Conservation (phyloP, 1,140 invertebrate species). For the Wasmannia auropunctata region DNA sequence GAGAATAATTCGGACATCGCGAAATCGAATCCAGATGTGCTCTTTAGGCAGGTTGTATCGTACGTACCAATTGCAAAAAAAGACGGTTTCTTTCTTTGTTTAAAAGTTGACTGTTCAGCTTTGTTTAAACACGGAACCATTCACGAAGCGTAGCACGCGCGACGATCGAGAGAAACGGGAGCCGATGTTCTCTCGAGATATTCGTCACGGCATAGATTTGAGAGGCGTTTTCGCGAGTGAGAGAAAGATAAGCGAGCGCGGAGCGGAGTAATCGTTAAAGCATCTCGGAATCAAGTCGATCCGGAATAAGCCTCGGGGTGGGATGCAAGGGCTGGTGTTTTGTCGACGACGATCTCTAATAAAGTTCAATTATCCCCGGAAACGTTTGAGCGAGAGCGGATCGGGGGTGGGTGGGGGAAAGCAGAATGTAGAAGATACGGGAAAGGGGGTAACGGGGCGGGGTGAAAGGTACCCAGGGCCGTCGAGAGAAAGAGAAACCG, state of each 20-base stretch:
- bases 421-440: constrained; percentile 42
- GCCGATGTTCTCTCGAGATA: neutral
- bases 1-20: neutral
- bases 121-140: neutral
- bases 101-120: neutral
- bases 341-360: constrained; percentile 74
- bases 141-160: neutral
- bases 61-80: neutral
- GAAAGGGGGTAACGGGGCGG: constrained; percentile 13
- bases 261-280: constrained; percentile 55
- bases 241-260: constrained; percentile 31
- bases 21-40: neutral
- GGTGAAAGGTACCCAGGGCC: neutral
- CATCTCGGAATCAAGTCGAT: constrained; percentile 63
- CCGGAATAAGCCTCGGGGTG: constrained; percentile 44
- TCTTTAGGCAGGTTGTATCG: neutral
- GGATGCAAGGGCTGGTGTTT: constrained; percentile 58
- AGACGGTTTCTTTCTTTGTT: neutral
- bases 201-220: constrained; percentile 21
- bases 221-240: constrained; percentile 45
- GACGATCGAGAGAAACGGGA: neutral
- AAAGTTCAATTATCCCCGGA: constrained; percentile 78
- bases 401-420: neutral
- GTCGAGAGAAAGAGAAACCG: constrained; percentile 74
- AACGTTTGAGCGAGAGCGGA: constrained; percentile 63